Evolutionary conservation across 2,797 vertebrate species (phyloP).

Genomic region (Triplophysa bombifrons): DNA sequence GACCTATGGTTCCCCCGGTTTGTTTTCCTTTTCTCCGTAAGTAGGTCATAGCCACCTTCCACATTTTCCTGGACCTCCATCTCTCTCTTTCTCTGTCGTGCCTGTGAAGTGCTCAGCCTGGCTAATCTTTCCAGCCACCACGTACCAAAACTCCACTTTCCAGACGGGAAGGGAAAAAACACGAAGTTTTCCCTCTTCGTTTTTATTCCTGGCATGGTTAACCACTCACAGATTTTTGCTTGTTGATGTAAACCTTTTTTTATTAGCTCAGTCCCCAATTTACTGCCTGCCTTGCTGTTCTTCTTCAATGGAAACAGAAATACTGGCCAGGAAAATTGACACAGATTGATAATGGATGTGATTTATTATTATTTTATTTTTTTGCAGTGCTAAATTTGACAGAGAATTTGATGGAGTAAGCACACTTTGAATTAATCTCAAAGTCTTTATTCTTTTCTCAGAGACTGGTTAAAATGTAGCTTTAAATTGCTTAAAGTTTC

Average conservation of each 20-base stretch:
- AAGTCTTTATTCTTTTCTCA: no score
- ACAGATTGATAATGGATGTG: not conserved
- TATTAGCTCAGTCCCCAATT: conserved; percentile 29
- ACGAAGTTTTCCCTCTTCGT: conserved; percentile 7
- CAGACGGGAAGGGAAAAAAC: conserved; percentile 15
- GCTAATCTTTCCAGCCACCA: conserved; percentile 37
- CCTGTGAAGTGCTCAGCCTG: conserved; percentile 5
- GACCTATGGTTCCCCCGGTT: conserved; percentile 6
- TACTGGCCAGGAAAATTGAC: conserved; percentile 16
- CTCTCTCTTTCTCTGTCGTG: conserved; percentile 18
- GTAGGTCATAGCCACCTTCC: conserved; percentile 51
- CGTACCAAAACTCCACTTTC: conserved; percentile 38
- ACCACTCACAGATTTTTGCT: conserved; percentile 28
- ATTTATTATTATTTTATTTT: conserved; percentile 3
- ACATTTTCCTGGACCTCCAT: conserved; percentile 21
- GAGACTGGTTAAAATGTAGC: not conserved
- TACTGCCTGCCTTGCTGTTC: conserved; percentile 40
- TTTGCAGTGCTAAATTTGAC: not conserved
- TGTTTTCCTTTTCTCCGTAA: conserved; percentile 42
- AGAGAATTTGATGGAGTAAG: not conserved
- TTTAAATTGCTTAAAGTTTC: not conserved
- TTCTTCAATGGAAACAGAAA: conserved; percentile 34
- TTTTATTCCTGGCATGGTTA: conserved; percentile 11
- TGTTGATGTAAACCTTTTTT: conserved; percentile 30
- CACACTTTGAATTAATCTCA: not conserved